Evolutionary conservation across 2,888 invertebrate genomes (phyloP).

Genomic region (Folsomia candida): DNA sequence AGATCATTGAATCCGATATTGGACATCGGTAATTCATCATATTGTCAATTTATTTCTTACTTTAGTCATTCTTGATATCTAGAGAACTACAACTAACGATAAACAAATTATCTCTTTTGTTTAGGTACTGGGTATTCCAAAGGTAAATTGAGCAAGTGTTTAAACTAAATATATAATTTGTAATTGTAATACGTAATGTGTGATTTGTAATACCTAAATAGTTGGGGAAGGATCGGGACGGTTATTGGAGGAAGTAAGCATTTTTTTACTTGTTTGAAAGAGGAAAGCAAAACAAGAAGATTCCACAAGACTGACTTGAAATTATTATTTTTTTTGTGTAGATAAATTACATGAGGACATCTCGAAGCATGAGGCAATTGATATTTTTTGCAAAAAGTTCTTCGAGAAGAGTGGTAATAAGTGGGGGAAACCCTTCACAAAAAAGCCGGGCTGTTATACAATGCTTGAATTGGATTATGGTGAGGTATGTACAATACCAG

Average conservation of each 20-base stretch:
- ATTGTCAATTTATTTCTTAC: too few relatives aligned
- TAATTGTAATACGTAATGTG: too few relatives aligned
- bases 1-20: constrained; percentile 70
- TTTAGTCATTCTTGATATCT: too few relatives aligned
- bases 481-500: constrained; percentile 53
- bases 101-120: too few relatives aligned
- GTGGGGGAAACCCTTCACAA: constrained; percentile 71
- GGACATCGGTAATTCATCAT: constrained; percentile 49
- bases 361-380: constrained; percentile 61
- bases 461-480: constrained; percentile 89
- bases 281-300: too few relatives aligned
- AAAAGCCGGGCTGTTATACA: constrained; percentile 71
- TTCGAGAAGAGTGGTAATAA: constrained; percentile 78
- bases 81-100: too few relatives aligned
- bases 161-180: too few relatives aligned
- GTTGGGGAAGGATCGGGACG: constrained; percentile 97
- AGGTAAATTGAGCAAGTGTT: too few relatives aligned
- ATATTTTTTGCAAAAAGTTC: constrained; percentile 65
- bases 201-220: too few relatives aligned
- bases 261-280: too few relatives aligned
- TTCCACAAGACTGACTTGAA: too few relatives aligned
- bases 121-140: constrained; percentile 45
- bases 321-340: too few relatives aligned
- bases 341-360: constrained; percentile 60
- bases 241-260: constrained; percentile 75